These are phyloP conservation scores for Chelonus insularis DNA, from an alignment of 1,140 invertebrate species.

Conservation along the genomic window DNA sequence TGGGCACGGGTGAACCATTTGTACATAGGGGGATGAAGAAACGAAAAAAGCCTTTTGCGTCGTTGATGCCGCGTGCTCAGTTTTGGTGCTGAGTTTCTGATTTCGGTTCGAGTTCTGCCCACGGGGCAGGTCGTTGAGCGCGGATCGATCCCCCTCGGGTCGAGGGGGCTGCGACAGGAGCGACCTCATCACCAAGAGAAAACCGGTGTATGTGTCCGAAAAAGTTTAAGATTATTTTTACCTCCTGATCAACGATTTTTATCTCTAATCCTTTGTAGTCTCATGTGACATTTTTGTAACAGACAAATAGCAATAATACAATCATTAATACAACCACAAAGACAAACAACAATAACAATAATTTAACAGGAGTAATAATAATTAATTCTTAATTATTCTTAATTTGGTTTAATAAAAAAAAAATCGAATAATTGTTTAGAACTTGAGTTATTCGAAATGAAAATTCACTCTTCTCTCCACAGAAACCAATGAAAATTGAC, in stretches of 20 bases:
- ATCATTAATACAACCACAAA: too few relatives aligned
- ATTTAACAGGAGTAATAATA: too few relatives aligned
- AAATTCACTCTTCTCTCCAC: too few relatives aligned
- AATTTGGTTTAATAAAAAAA: too few relatives aligned
- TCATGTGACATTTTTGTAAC: too few relatives aligned
- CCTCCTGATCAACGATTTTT: neutral
- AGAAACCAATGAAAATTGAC: too few relatives aligned
- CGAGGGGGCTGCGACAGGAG: slow-evolving; percentile 39
- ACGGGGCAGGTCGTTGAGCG: slow-evolving; percentile 34
- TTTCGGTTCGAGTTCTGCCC: slow-evolving; percentile 36
- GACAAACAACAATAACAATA: too few relatives aligned
- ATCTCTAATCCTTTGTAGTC: neutral
- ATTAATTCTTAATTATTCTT: too few relatives aligned
- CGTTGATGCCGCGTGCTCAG: neutral
- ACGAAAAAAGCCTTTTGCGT: neutral
- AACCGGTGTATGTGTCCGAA: slow-evolving; percentile 34
- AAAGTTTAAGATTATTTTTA: slow-evolving; percentile 1
- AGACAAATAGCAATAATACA: too few relatives aligned
- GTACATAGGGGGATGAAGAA: neutral
- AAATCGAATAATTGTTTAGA: too few relatives aligned
- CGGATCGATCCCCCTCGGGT: slow-evolving; percentile 50
- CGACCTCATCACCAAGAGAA: slow-evolving; percentile 37
- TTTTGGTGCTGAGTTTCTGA: slow-evolving; percentile 16
- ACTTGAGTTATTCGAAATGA: too few relatives aligned
- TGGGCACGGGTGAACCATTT: neutral